Percentiles rank a stretch among this genome's conserved stretches.
Evolutionary conservation across 2,113 vertebrate genomes (phyloP).

Genomic region (Rhabdornis inornatus): DNA sequence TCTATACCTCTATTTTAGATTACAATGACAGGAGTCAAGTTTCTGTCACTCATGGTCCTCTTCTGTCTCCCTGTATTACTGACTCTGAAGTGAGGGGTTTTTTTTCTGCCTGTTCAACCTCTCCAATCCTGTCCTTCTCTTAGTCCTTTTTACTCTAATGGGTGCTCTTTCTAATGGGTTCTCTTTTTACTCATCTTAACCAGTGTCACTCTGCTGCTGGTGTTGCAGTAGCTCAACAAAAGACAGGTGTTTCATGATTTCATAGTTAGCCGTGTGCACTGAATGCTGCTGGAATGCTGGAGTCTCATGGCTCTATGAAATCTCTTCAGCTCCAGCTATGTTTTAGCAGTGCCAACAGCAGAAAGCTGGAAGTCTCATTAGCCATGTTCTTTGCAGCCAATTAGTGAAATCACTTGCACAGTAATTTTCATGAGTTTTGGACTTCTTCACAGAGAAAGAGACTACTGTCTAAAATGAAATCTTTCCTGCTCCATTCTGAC

Average conservation of each 20-base stretch:
- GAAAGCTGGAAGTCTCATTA: constrained; percentile 19
- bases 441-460: neutral
- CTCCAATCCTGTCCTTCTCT: neutral
- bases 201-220: neutral
- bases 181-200: neutral
- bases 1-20: neutral
- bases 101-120: neutral
- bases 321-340: neutral
- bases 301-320: neutral
- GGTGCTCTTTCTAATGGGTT: neutral
- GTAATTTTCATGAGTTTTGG: neutral
- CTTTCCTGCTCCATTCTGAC: neutral
- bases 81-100: neutral
- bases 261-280: rapidly evolving
- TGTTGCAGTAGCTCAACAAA: neutral
- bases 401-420: neutral
- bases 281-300: neutral
- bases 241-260: neutral
- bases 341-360: neutral
- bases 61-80: neutral
- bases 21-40: neutral
- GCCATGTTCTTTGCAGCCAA: neutral
- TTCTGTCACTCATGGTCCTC: neutral
- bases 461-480: neutral
- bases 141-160: neutral